Conservation (phyloP, 2,113 vertebrate genomes). For the Equus quagga region DNA sequence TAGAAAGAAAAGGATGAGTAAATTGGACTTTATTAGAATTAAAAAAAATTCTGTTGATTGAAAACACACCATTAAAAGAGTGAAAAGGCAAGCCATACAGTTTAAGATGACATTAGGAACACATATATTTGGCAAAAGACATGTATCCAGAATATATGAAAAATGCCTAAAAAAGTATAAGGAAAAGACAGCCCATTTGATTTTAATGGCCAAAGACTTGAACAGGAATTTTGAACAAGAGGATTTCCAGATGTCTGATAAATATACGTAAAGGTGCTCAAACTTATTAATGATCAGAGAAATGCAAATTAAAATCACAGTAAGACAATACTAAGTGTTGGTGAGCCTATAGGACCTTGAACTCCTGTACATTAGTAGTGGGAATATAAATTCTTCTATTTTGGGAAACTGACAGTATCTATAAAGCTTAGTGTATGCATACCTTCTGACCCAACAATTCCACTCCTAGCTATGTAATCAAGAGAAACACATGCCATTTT, state of each 20-base stretch:
- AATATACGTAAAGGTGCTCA: neutral
- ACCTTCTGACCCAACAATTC: neutral
- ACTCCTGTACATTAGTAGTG: neutral
- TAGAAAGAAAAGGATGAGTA: neutral
- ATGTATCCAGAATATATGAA: neutral
- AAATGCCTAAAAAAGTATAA: neutral
- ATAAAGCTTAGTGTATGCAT: neutral
- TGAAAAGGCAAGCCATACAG: neutral
- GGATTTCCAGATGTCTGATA: neutral
- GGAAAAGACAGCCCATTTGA: neutral
- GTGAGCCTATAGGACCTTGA: neutral
- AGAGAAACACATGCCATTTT: neutral
- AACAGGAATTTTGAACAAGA: neutral
- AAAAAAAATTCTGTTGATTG: neutral
- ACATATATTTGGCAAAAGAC: neutral
- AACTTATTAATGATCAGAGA: neutral
- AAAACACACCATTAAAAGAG: neutral
- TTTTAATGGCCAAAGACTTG: neutral
- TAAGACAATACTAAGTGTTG: neutral
- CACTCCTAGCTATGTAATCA: neutral
- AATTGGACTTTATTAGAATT: neutral
- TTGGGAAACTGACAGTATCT: neutral
- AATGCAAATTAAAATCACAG: slow-evolving; percentile 14
- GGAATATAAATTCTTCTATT: neutral
- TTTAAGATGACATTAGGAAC: neutral